Conservation (phyloP, 2,888 invertebrate genomes). For the Gonocerus acuteangulatus region DNA sequence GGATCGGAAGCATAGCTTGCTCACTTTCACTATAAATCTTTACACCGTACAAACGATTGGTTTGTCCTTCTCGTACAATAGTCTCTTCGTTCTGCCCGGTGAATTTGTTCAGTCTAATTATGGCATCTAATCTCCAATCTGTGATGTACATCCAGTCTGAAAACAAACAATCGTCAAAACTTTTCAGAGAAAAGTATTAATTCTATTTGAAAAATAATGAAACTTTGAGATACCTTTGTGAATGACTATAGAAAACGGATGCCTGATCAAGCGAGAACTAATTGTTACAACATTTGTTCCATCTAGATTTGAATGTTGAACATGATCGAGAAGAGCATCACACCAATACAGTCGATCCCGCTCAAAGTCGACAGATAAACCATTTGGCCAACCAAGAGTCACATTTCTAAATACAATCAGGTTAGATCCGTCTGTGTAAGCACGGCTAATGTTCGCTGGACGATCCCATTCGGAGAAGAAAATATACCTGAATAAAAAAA, state of each 20-base stretch:
- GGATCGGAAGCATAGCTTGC: conserved; percentile 60
- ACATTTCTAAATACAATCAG: conserved; percentile 81
- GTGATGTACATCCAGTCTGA: conserved; percentile 89
- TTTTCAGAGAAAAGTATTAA: neutral
- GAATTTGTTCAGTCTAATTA: conserved; percentile 79
- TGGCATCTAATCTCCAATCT: conserved; percentile 93
- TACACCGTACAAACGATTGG: conserved; percentile 83
- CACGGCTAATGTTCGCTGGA: conserved; percentile 91
- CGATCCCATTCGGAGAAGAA: conserved; percentile 96
- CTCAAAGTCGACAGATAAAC: conserved; percentile 83
- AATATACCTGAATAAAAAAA: conserved; percentile 51
- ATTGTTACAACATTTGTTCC: conserved; percentile 87
- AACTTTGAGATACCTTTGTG: conserved; percentile 48
- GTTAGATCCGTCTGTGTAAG: conserved; percentile 81
- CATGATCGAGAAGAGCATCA: conserved; percentile 90
- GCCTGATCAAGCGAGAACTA: conserved; percentile 73
- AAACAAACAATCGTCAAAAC: conserved; percentile 30
- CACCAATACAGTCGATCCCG: conserved; percentile 92
- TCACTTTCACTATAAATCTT: conserved; percentile 74
- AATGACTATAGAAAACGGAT: conserved; percentile 88
- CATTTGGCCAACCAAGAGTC: conserved; percentile 95
- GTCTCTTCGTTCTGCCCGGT: conserved; percentile 82
- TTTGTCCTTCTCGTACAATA: conserved; percentile 79
- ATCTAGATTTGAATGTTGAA: conserved; percentile 85
- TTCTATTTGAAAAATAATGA: neutral